Conservation (phyloP, 23 tunicate genomes). For the Oikopleura vanhoeffeni region DNA sequence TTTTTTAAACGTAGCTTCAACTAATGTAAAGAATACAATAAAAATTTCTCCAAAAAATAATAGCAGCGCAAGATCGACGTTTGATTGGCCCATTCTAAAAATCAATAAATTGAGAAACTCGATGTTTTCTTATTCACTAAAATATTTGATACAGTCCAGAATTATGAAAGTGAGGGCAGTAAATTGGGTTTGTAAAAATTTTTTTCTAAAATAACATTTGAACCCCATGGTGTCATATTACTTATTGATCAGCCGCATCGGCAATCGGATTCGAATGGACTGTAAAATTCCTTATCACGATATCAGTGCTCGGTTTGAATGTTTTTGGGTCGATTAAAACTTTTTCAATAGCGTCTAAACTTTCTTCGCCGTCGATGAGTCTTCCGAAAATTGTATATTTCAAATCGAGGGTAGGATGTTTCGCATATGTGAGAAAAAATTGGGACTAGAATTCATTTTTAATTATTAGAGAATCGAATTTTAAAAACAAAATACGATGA, state of each 20-base stretch:
- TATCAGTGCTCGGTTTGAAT: slow-evolving; percentile 47
- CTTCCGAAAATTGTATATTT: slow-evolving; percentile 81
- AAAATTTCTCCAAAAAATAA: neutral
- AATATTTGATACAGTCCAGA: neutral
- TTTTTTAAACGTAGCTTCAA: neutral
- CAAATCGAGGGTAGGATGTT: slow-evolving; percentile 77
- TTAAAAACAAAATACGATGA: no score
- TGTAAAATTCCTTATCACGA: slow-evolving; percentile 34
- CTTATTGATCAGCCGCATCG: no score
- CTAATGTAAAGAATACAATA: neutral
- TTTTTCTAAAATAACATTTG: no score
- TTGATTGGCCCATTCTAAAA: neutral
- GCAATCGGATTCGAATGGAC: slow-evolving; percentile 99
- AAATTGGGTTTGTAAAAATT: neutral
- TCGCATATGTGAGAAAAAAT: slow-evolving; percentile 86
- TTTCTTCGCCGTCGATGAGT: slow-evolving; percentile 50
- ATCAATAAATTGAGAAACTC: slow-evolving; percentile 21
- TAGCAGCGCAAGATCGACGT: neutral
- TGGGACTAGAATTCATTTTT: slow-evolving; percentile 22
- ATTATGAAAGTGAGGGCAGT: no score
- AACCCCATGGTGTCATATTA: no score
- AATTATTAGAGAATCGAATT: no score
- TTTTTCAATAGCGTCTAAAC: slow-evolving; percentile 61
- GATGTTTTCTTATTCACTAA: neutral
- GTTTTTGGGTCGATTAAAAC: slow-evolving; percentile 64